Evolutionary conservation across 2,113 vertebrate species (phyloP), one percentile per base, ranked within the genome.

Genomic region (Typhlomys cinereus): DNA sequence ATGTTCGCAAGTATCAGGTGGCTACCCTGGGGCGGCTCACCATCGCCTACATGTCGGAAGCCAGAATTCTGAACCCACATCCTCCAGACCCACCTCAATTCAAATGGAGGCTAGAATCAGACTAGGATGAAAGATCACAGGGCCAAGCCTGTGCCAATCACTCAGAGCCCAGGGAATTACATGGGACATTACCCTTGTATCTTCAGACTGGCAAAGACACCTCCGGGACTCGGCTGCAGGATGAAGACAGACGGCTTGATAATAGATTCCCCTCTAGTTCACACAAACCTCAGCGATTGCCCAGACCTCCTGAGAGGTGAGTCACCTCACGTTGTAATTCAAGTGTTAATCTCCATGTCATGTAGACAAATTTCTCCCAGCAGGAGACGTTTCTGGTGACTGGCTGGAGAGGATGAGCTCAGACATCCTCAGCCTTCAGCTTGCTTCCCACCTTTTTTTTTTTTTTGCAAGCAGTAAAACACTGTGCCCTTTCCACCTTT

Each of bases 201-300:
- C 71, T 95, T n/a, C 44, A 76, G 93, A 62, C 74, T 90, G 79
- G 66, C 82, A 88, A 93, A 93, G 64, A 41, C 76, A 89, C 88
- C 88, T 93, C 27, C 14, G 94, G 59, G 90, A 95, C 90, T 82
- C 66, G 50, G 41, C 66, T 90, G 23, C 36, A 90, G 59, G 83
- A 87, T 41, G 70, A 94, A 94, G 96, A 95, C 90, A 94, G 94
- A 94, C 92, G 89, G 81, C 41, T 84, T 66, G 88, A 95, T 85
- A 93, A 87, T 44, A 93, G 73, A 80, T 95, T 85, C 34, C 31
- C 54, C 62, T 75, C 29, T 85, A 0, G 0, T n/a, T 57, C 81
- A 81, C 10, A 31, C n/a, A 50, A 74, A 91, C 62, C 54, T 89
- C 88, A 52, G 2, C 2, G 48, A 66, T 27, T 48, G 64, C 79